Evolutionary conservation across 2,113 vertebrate genomes (phyloP), one percentile per base, ranked within the genome.

Genomic region (Panthera uncia): DNA sequence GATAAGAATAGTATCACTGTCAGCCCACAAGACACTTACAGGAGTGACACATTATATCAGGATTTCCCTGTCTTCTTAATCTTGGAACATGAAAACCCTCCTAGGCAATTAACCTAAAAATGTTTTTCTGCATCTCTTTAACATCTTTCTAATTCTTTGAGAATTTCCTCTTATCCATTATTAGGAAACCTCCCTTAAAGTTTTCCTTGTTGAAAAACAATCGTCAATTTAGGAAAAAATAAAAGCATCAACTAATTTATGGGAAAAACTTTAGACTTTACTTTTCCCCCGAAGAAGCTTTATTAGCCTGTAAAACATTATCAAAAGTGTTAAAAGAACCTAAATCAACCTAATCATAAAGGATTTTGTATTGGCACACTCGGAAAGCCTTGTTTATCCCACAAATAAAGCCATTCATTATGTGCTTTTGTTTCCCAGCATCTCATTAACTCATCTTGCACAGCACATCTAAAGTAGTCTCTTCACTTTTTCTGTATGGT

Each of bases 191-290:
- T 81, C 38, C 36, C 80, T 93, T 95, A 90, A 94, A 91, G 65
- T 25, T 97, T 84, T 94, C 36, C 76, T 97, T 95, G 48, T 78
- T 95, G 41, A 36, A 89, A 88, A 57, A 93, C 13, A 87, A 73
- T 41, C 52, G 91, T 79, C 2, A 0, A 95, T 61, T 97, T 94
- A 88, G 41, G 13, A 19, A 38, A 97, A 97, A 96, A 97, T 95
- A 97, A 97, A 97, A 83, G 55, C 50, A 93, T 94, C 91, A 88
- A 48, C 82, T 84, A 95, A 97, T 89, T 95, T 93, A 93, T 84
- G 13, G 57, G 57, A 93, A 94, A 94, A 66, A 93, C 74, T 96
- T 95, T 73, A 96, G 38, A 85, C 45, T 88, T 95, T 92, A 48
- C 45, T 93, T 97, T 68, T 48, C 73, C 84, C 92, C 92, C 66